Base-by-base conservation (phyloP, 2,797 vertebrate species). In the Miichthys miiuy region DNA sequence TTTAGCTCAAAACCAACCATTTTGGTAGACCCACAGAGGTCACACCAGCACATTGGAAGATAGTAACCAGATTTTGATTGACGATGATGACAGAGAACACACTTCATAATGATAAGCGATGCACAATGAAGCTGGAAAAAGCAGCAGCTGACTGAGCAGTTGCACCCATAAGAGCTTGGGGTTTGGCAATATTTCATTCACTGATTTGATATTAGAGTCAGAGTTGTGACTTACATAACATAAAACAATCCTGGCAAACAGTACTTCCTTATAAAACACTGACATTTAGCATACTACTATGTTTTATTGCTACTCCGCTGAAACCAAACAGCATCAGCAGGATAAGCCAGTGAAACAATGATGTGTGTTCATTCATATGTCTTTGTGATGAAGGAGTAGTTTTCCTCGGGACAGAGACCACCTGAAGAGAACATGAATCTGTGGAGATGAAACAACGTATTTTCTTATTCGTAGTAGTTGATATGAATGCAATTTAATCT, bases 71-170 rank as follows among this genome's bases (percentile, higher is more conserved):
- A 54, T 47, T 61, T 38, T 79, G 68, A 74, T 58, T 83, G 64
- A 77, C 27, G 5, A 0, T 77, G 72, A 85, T 87, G 72, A 89
- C n/a, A 83, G 72, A 75, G 21, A 5, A 64, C 21, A 82, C 14
- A 61, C 56, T 42, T 68, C 23, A 44, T 25, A 76, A 79, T 83
- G 57, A 86, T 46, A 68, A 65, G 42, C 17, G 52, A 7, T n/a
- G 18, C 42, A 65, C 77, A 82, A 42, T 65, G 55, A 64, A 63
- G 44, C 69, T 64, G 48, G 62, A 78, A 75, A 70, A 66, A 72
- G 63, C 55, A 72, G 47, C 42, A 58, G 56, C 38, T 58, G 56
- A 55, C 48, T 44, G 69, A 75, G 11, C 16, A 64, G 54, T 72
- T 9, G 3, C 75, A 79, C 34, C 72, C 42, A 75, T 52, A 23